A percentile compares a stretch with the other conserved stretches of the same genome.
Conservation (phyloP, 2,888 invertebrate genomes). For the Apodemia zela region DNA sequence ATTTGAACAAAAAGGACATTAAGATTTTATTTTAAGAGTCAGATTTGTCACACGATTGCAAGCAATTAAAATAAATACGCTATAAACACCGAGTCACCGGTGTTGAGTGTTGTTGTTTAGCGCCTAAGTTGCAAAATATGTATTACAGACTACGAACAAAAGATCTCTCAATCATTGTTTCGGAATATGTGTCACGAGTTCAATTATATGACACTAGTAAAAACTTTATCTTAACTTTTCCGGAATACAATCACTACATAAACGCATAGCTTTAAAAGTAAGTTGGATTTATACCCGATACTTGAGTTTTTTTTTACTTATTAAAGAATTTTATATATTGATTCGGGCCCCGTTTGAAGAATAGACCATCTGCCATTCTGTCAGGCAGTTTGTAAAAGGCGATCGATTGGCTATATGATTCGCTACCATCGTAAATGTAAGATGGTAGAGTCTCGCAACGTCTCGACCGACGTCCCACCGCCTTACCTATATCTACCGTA, state of each 20-base stretch:
- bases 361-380: too few relatives aligned
- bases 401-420: too few relatives aligned
- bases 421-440: too few relatives aligned
- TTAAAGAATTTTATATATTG: too few relatives aligned
- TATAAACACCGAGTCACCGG: not conserved
- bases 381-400: too few relatives aligned
- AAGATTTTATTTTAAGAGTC: not conserved
- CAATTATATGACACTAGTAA: not conserved
- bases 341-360: too few relatives aligned
- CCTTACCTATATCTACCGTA: too few relatives aligned
- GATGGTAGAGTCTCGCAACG: too few relatives aligned
- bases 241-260: not conserved
- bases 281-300: too few relatives aligned
- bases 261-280: not conserved
- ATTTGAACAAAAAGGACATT: not conserved
- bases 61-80: not conserved
- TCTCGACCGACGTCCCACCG: too few relatives aligned
- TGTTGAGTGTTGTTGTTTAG: slow-evolving; percentile 24
- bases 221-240: slow-evolving; percentile 1
- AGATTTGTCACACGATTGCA: not conserved
- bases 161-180: slow-evolving; percentile 19
- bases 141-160: slow-evolving; percentile 28
- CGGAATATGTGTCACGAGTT: slow-evolving; percentile 8
- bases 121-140: slow-evolving; percentile 44
- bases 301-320: too few relatives aligned